A percentile compares a stretch with the other conserved stretches of the same genome.
Conservation (phyloP, 2,888 invertebrate genomes). For the Bedellia somnulentella region DNA sequence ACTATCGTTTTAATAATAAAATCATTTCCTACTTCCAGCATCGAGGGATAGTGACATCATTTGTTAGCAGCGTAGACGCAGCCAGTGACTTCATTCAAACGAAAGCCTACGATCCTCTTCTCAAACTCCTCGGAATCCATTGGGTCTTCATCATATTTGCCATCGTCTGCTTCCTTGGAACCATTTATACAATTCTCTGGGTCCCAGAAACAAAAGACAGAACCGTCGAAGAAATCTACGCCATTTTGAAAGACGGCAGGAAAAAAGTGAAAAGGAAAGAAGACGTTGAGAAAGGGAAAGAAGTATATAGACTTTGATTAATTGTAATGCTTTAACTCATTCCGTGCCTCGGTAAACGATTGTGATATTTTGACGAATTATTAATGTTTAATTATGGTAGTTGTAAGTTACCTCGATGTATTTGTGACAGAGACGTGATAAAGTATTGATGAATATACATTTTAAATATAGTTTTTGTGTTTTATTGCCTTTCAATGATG, state of each 20-base stretch:
- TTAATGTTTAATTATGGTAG: slow-evolving; percentile 9
- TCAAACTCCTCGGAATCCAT: slow-evolving; percentile 45
- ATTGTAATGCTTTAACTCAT: neutral
- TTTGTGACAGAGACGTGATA: too few species aligned
- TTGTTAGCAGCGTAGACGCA: slow-evolving; percentile 41
- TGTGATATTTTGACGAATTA: slow-evolving; percentile 14
- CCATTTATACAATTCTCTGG: slow-evolving; percentile 41
- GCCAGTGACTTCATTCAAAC: slow-evolving; percentile 49
- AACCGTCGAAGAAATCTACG: slow-evolving; percentile 43
- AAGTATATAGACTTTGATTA: slow-evolving; percentile 35
- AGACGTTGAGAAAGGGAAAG: slow-evolving; percentile 26
- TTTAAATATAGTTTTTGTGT: too few species aligned
- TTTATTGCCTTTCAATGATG: too few species aligned
- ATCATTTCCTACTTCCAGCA: slow-evolving; percentile 24
- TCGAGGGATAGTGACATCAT: slow-evolving; percentile 47
- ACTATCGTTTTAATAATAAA: too few species aligned
- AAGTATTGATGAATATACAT: too few species aligned
- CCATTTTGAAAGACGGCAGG: slow-evolving; percentile 30
- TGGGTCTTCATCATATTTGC: slow-evolving; percentile 54
- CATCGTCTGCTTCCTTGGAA: slow-evolving; percentile 40
- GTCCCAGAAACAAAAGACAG: slow-evolving; percentile 49
- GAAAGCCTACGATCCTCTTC: slow-evolving; percentile 44
- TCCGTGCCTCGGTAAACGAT: slow-evolving; percentile 3
- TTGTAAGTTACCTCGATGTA: slow-evolving; percentile 4
- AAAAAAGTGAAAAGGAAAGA: slow-evolving; percentile 38